Percentiles rank a stretch among this genome's conserved stretches.
phyloP scores from a whole-genome alignment of 1,140 invertebrate species.

The Venustaconcha ellipsiformis region DNA sequence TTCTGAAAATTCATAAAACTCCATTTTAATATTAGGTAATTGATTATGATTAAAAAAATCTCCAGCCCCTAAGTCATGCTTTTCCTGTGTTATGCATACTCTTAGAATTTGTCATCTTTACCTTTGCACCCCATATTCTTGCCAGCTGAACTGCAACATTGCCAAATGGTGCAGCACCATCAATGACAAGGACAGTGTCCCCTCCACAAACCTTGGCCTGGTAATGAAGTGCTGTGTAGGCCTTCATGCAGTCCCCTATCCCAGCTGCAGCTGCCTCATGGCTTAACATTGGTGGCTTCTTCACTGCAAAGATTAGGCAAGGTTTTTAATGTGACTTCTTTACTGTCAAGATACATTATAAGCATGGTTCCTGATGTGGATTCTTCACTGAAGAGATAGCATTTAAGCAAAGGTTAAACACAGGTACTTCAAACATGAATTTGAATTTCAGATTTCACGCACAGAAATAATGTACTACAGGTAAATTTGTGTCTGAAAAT shows the following conservation, averaged over 20 bases:
- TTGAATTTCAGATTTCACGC: too few species aligned
- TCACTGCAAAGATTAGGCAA: slow-evolving; percentile 58
- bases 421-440: too few species aligned
- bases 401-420: background rate
- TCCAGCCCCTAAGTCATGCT: too few species aligned
- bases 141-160: slow-evolving; percentile 69
- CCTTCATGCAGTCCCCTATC: slow-evolving; percentile 70
- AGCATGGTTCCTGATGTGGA: slow-evolving; percentile 38
- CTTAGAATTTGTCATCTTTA: slow-evolving; percentile 18
- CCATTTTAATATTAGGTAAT: too few species aligned
- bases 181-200: slow-evolving; percentile 70
- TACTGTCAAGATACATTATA: slow-evolving; percentile 56
- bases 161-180: slow-evolving; percentile 70
- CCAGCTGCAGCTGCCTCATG: slow-evolving; percentile 70
- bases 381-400: slow-evolving; percentile 66
- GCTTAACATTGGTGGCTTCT: slow-evolving; percentile 68
- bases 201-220: slow-evolving; percentile 68
- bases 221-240: slow-evolving; percentile 72
- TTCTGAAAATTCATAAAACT: too few species aligned
- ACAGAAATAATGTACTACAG: too few species aligned
- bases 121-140: slow-evolving; percentile 71
- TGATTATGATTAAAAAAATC: too few species aligned
- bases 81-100: too few species aligned
- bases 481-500: too few species aligned
- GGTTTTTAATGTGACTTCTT: slow-evolving; percentile 61